Conservation (phyloP, 1,140 invertebrate genomes). For the Diprion similis region DNA sequence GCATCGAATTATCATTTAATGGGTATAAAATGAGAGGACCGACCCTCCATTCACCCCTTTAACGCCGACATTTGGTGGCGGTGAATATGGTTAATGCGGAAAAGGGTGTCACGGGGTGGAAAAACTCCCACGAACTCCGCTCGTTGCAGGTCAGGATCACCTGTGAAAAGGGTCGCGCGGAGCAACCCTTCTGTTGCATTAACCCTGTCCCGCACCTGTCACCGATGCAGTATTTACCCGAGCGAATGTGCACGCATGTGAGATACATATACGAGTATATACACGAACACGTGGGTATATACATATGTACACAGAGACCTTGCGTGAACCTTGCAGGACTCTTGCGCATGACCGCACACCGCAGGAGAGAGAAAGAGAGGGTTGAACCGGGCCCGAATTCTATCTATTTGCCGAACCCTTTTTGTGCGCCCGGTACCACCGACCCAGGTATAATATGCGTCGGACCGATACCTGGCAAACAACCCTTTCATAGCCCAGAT, state of each 20-base stretch:
- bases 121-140: conserved; percentile 13
- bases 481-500: conserved; percentile 48
- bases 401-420: conserved; percentile 21
- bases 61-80: background rate
- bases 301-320: background rate
- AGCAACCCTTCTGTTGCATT: conserved; percentile 16
- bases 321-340: background rate
- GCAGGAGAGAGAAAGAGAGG: background rate
- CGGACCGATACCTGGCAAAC: conserved; percentile 35
- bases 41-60: conserved; percentile 1
- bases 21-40: background rate
- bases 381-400: background rate
- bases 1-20: conserved; percentile 2
- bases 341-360: background rate
- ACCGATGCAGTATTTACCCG: background rate
- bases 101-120: conserved; percentile 2
- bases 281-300: no score
- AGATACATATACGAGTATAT: background rate
- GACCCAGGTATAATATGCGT: conserved; percentile 12
- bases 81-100: background rate
- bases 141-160: conserved; percentile 11
- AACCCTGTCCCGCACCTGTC: conserved; percentile 20
- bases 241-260: conserved; percentile 13
- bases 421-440: conserved; percentile 8
- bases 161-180: conserved; percentile 17